A percentile compares a stretch with the other conserved stretches of the same genome.
Evolutionary conservation across 2,113 vertebrate genomes (phyloP).

Genomic region (Xenopus tropicalis): UCB_Xtro_10.0 CM004451.2:20395001-20395500

Average conservation of each 20-base stretch:
- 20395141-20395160: neutral
- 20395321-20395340: slow-evolving; percentile 1
- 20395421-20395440: slow-evolving; percentile 38
- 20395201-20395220: slow-evolving; percentile 32
- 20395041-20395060: too few species aligned
- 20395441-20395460: slow-evolving; percentile 33
- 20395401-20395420: neutral
- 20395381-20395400: slow-evolving; percentile 20
- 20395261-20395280: slow-evolving; percentile 39
- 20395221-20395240: slow-evolving; percentile 22
- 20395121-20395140: neutral
- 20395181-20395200: slow-evolving; percentile 30
- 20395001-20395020: too few species aligned
- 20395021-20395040: too few species aligned
- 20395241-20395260: slow-evolving; percentile 27
- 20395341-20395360: slow-evolving; percentile 26
- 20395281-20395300: slow-evolving; percentile 43
- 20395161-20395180: slow-evolving; percentile 8
- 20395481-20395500: slow-evolving; percentile 28
- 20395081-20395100: too few species aligned
- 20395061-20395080: too few species aligned
- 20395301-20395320: slow-evolving; percentile 31
- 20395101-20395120: too few species aligned
- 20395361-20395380: slow-evolving; percentile 9
- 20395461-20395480: slow-evolving; percentile 16